Evolutionary conservation across 2,888 invertebrate genomes (phyloP).

Genomic region (Mellilla xanthometata): DNA sequence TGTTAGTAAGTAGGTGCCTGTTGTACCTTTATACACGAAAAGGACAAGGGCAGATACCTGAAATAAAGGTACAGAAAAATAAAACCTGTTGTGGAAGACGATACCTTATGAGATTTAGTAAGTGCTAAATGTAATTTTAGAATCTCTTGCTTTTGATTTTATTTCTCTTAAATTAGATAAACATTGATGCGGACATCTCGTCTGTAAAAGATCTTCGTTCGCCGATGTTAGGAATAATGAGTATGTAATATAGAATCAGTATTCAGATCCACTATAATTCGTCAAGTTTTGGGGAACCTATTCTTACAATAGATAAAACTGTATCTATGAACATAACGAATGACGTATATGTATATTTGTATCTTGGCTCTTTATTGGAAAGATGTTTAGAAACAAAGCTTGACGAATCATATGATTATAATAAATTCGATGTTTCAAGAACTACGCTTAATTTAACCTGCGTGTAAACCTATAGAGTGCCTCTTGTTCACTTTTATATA

Average conservation of each 20-base stretch:
- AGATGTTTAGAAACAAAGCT: background rate
- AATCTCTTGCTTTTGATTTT: slow-evolving; percentile 45
- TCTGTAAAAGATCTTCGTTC: slow-evolving; percentile 26
- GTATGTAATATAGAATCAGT: slow-evolving; percentile 48
- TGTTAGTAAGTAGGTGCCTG: slow-evolving; percentile 60
- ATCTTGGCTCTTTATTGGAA: background rate
- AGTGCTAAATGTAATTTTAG: slow-evolving; percentile 62
- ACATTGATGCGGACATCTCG: slow-evolving; percentile 26
- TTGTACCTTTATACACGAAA: slow-evolving; percentile 31
- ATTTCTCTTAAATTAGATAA: slow-evolving; percentile 38
- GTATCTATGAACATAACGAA: background rate
- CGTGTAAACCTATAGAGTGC: slow-evolving; percentile 83
- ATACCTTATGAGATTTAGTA: slow-evolving; percentile 72
- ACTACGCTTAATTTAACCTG: slow-evolving; percentile 80
- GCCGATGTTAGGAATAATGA: slow-evolving; percentile 27
- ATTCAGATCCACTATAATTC: slow-evolving; percentile 34
- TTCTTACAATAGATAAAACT: background rate
- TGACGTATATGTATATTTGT: slow-evolving; percentile 21
- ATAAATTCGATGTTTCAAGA: slow-evolving; percentile 68
- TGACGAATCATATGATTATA: slow-evolving; percentile 30
- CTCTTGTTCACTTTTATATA: slow-evolving; percentile 83
- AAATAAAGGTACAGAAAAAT: slow-evolving; percentile 44
- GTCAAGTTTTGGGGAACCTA: slow-evolving; percentile 18
- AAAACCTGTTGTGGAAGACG: slow-evolving; percentile 78
- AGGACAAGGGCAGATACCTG: slow-evolving; percentile 54